phyloP scores from a whole-genome alignment of 2,797 vertebrate genomes.

The Pagetopsis macropterus region DNA sequence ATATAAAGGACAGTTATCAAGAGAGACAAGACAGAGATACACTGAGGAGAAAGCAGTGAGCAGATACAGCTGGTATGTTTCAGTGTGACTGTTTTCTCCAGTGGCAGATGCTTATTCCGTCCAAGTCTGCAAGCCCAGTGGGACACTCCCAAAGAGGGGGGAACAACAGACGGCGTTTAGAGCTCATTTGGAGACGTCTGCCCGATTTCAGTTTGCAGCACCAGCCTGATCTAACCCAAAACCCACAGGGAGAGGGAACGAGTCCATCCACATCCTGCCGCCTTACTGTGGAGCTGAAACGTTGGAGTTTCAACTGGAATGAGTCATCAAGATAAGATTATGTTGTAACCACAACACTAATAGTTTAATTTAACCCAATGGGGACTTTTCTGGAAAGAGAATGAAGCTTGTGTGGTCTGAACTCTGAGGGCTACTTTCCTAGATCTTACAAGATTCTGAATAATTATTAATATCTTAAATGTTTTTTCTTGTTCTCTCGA shows the following conservation, averaged over 20 bases:
- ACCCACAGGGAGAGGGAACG: conserved; percentile 36
- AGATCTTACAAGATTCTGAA: neutral
- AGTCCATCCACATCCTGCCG: conserved; percentile 36
- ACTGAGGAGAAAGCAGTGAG: conserved; percentile 2
- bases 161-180: conserved; percentile 59
- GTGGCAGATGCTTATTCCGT: conserved; percentile 14
- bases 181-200: conserved; percentile 59
- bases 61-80: conserved; percentile 42
- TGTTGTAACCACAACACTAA: neutral
- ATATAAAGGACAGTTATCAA: neutral
- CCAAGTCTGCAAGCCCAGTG: conserved; percentile 39
- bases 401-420: neutral
- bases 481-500: neutral
- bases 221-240: conserved; percentile 37
- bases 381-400: neutral
- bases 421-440: neutral
- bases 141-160: conserved; percentile 48
- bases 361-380: neutral
- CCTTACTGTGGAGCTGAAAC: conserved; percentile 32
- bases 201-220: conserved; percentile 41
- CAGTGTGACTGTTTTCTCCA: conserved; percentile 23
- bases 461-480: neutral
- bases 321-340: conserved; percentile 18
- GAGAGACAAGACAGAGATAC: conserved; percentile 4
- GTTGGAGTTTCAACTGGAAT: conserved; percentile 15